A percentile compares a stretch with the other conserved stretches of the same genome.
phyloP scores from a whole-genome alignment of 2,113 vertebrate genomes.

The Turnix velox region DNA sequence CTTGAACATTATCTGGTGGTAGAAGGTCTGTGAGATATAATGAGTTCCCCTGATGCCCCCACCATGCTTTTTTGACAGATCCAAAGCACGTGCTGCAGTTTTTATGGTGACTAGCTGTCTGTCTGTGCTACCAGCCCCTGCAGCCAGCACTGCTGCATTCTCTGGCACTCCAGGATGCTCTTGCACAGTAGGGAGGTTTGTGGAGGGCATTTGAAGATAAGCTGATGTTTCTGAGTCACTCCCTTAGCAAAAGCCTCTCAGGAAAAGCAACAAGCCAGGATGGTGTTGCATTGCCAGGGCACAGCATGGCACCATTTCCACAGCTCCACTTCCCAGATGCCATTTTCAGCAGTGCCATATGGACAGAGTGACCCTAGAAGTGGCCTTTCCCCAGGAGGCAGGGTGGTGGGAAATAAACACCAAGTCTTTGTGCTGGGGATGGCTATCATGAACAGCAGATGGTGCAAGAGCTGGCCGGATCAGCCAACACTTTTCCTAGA shows the following conservation, averaged over 20 bases:
- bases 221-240: background rate
- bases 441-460: background rate
- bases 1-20: background rate
- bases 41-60: background rate
- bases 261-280: background rate
- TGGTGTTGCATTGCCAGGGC: background rate
- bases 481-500: constrained; percentile 36
- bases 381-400: background rate
- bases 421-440: background rate
- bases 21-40: background rate
- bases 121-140: background rate
- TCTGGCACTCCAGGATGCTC: background rate
- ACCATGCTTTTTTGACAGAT: background rate
- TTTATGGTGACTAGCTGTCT: background rate
- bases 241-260: background rate
- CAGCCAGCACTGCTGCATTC: background rate
- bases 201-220: background rate
- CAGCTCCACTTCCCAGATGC: background rate
- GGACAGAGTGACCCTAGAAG: background rate
- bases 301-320: background rate
- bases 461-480: background rate
- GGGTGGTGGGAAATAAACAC: background rate
- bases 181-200: background rate
- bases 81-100: accelerated
- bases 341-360: background rate